Conservation (phyloP, 2,888 invertebrate genomes). For the Pedicia rivosa region DNA sequence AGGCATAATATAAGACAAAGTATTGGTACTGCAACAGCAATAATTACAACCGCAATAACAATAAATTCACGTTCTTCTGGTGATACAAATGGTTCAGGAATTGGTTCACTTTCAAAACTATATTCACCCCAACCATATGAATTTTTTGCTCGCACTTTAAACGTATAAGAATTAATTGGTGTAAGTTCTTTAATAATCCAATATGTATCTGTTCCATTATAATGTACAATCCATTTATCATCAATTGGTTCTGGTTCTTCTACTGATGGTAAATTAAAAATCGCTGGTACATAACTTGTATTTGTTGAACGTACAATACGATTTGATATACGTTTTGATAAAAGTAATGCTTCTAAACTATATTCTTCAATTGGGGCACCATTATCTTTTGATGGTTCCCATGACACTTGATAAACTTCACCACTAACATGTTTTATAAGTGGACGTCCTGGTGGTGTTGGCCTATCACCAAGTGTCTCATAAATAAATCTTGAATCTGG, state of each 20-base stretch:
- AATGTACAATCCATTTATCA: conserved; percentile 44
- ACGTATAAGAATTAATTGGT: conserved; percentile 44
- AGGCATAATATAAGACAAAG: conserved; percentile 22
- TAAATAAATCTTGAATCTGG: conserved; percentile 50
- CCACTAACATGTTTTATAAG: conserved; percentile 55
- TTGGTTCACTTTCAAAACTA: conserved; percentile 46
- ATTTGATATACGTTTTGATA: conserved; percentile 12
- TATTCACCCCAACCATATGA: conserved; percentile 67
- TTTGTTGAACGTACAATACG: conserved; percentile 18
- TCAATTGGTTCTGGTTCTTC: conserved; percentile 38
- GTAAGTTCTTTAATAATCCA: conserved; percentile 58
- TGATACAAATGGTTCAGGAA: conserved; percentile 25
- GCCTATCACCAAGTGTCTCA: conserved; percentile 68
- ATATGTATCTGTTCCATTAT: conserved; percentile 66
- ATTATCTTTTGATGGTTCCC: conserved; percentile 62
- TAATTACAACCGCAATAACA: conserved; percentile 45
- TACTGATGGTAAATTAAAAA: conserved; percentile 30
- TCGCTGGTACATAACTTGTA: conserved; percentile 11
- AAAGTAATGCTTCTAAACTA: conserved; percentile 51
- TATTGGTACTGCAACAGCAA: conserved; percentile 32
- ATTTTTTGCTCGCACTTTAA: conserved; percentile 66
- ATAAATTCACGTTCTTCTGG: conserved; percentile 30
- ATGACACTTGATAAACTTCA: conserved; percentile 60
- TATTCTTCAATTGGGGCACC: conserved; percentile 62
- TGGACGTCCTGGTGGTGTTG: conserved; percentile 62